Evolutionary conservation across 2,888 invertebrate species (phyloP), one percentile per base, ranked within the genome.

Genomic region (Mythimna lalbum): DNA sequence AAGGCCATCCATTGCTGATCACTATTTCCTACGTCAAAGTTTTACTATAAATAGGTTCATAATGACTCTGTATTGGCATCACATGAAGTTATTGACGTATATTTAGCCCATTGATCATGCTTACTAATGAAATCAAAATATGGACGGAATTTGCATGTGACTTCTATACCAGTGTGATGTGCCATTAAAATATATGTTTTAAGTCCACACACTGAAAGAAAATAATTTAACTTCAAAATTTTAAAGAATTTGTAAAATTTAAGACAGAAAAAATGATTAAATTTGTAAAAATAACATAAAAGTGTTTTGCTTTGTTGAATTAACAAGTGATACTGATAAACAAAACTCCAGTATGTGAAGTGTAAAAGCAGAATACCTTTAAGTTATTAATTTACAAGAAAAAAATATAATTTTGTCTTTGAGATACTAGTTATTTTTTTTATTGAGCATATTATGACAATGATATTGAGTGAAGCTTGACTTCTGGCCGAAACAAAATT

Each of bases 101-200:
- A 85, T 79, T 81, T 83, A 83, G 85, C 61, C 23, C 63, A 74
- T 63, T 78, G 76, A 85, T 84, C 75, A 80, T 65, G 62, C 73
- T 67, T 82, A 59, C 55, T 76, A 67, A 73, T 74, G 1, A 43
- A 66, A 76, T 56, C 21, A 66, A 73, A 76, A 72, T 57, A 53
- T 31, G 14, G 43, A 62, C 39, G 43, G 68, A 53, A 76, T 73
- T 73, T 69, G 63, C 69, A 69, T 60, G 67, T 59, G 66, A 33
- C 57, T 59, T 53, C 53, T 36, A 33, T 39, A 73, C 33, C 65
- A 53, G 36, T 63, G 49, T 57, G 39, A 47, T 66, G 33, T 55
- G 49, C 59, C 31, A 67, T 36, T 69, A 59, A 55, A 67, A 81
- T 56, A 47, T 33, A 59, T 68, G 76, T 59, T 65, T 67, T 43